These are phyloP conservation scores for Gari tellinella DNA, from an alignment of 2,888 invertebrate species.

Conservation along the genomic window DNA sequence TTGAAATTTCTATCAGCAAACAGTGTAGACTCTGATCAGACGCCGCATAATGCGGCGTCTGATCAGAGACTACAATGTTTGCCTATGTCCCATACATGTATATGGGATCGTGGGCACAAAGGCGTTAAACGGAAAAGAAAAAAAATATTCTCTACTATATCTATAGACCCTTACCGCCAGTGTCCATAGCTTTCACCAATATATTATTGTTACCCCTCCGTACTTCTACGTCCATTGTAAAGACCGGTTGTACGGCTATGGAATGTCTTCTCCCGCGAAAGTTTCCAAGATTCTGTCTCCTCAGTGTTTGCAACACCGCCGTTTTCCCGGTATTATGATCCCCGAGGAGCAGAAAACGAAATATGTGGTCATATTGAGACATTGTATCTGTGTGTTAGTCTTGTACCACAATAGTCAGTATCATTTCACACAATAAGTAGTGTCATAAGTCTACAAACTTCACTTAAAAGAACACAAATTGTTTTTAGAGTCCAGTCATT, in stretches of 20 bases:
- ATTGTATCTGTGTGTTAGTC: not conserved
- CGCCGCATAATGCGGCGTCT: too few species aligned
- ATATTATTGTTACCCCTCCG: conserved; percentile 26
- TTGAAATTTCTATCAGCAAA: too few species aligned
- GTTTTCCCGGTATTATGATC: conserved; percentile 58
- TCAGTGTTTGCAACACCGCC: conserved; percentile 38
- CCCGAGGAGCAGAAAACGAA: conserved; percentile 49
- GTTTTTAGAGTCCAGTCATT: not conserved
- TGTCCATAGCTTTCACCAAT: conserved; percentile 48
- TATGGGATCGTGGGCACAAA: too few species aligned
- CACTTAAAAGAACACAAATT: not conserved
- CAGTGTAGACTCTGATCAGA: too few species aligned
- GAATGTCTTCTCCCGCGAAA: conserved; percentile 53
- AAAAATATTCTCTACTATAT: too few species aligned
- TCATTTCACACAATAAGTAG: too few species aligned
- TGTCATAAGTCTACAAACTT: too few species aligned
- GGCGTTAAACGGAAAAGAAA: too few species aligned
- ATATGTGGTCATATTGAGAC: conserved; percentile 36
- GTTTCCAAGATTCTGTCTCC: conserved; percentile 27
- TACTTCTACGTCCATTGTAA: conserved; percentile 48
- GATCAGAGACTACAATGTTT: too few species aligned
- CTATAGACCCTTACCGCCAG: conserved; percentile 52
- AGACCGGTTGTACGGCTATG: conserved; percentile 27
- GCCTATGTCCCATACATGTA: too few species aligned
- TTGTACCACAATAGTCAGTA: too few species aligned